Conservation (phyloP, 2,888 invertebrate species). For the Gari tellinella region DNA sequence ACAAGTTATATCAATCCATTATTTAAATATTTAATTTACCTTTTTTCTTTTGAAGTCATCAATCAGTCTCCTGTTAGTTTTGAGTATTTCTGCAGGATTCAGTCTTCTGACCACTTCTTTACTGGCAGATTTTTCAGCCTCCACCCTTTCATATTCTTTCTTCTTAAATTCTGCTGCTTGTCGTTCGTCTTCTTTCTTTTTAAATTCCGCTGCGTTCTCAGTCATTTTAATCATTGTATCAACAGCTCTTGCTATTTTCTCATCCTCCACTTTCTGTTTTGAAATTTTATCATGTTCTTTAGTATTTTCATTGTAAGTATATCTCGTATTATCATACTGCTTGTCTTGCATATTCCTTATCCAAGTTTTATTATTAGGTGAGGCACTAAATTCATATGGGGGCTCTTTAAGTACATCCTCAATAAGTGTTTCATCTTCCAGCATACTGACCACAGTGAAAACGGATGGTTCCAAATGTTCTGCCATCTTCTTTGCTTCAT, state of each 20-base stretch:
- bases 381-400: slow-evolving; percentile 66
- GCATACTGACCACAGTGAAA: slow-evolving; percentile 76
- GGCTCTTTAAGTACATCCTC: slow-evolving; percentile 62
- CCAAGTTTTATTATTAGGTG: slow-evolving; percentile 46
- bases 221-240: slow-evolving; percentile 52
- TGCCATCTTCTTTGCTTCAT: slow-evolving; percentile 69
- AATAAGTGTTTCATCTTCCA: slow-evolving; percentile 75
- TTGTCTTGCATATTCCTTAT: slow-evolving; percentile 9
- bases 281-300: slow-evolving; percentile 1
- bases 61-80: slow-evolving; percentile 71
- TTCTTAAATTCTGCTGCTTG: neutral
- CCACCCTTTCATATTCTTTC: slow-evolving; percentile 32
- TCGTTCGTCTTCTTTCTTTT: slow-evolving; percentile 4
- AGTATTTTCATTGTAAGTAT: neutral
- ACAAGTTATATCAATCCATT: too few species aligned
- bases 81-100: slow-evolving; percentile 60
- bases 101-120: slow-evolving; percentile 40
- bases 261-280: slow-evolving; percentile 19
- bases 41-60: slow-evolving; percentile 71
- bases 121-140: slow-evolving; percentile 48
- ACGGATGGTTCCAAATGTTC: slow-evolving; percentile 71
- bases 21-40: too few species aligned
- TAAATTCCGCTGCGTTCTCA: slow-evolving; percentile 29
- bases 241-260: slow-evolving; percentile 28
- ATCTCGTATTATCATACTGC: neutral